Conservation (phyloP, 2,888 invertebrate species). For the Villa cingulata region DNA sequence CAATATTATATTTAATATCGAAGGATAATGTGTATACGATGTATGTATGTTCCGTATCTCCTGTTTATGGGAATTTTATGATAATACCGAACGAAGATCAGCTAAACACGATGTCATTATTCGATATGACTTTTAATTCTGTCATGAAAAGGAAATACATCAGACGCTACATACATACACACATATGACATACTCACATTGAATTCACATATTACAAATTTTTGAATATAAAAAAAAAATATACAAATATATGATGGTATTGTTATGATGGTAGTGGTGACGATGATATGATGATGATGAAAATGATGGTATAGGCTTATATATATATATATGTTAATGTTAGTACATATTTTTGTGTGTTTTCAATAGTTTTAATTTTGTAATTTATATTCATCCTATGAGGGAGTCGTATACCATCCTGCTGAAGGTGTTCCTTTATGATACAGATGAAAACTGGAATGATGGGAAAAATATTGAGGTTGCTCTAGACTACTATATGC, state of each 20-base stretch:
- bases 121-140: conserved; percentile 11
- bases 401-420: conserved; percentile 67
- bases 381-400: conserved; percentile 39
- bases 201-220: no score
- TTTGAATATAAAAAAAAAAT: neutral
- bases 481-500: conserved; percentile 53
- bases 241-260: conserved; percentile 1
- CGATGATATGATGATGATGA: neutral
- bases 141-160: neutral
- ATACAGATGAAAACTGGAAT: conserved; percentile 76
- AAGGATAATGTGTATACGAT: neutral
- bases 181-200: no score
- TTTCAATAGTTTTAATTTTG: conserved; percentile 13
- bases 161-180: no score
- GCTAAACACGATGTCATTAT: conserved; percentile 10
- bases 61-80: conserved; percentile 13
- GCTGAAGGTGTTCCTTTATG: conserved; percentile 58
- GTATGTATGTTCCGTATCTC: neutral
- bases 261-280: neutral
- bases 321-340: neutral
- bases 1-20: conserved; percentile 4
- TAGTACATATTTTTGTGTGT: neutral
- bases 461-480: conserved; percentile 71
- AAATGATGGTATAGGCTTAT: neutral
- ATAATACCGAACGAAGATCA: conserved; percentile 10